These are phyloP conservation scores for Diplogasteroides magnus DNA, from an alignment of 1,140 invertebrate species.

Conservation along the genomic window DNA sequence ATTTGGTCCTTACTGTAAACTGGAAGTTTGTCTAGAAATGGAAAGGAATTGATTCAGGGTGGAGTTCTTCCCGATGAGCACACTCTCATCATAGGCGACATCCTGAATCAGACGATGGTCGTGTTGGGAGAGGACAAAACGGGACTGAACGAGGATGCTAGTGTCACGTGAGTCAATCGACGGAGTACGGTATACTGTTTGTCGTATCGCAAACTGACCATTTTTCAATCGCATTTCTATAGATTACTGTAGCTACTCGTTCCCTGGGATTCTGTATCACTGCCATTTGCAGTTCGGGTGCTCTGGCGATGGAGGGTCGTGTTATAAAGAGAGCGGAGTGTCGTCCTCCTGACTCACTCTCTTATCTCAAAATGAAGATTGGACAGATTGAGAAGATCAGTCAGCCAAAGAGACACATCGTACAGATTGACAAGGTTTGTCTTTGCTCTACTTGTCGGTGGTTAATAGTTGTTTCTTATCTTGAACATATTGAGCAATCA, in stretches of 20 bases:
- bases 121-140: conserved; percentile 45
- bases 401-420: conserved; percentile 37
- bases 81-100: conserved; percentile 36
- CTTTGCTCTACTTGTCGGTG: conserved; percentile 46
- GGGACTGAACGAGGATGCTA: conserved; percentile 36
- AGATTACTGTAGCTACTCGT: too few species aligned
- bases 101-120: conserved; percentile 42
- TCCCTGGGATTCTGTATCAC: too few species aligned
- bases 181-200: too few species aligned
- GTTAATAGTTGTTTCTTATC: too few species aligned
- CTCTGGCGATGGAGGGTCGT: conserved; percentile 27
- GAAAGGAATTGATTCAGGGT: too few species aligned
- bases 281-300: conserved; percentile 22
- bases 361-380: conserved; percentile 37
- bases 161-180: conserved; percentile 28
- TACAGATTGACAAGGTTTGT: conserved; percentile 16
- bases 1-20: too few species aligned
- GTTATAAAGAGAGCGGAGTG: conserved; percentile 39
- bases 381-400: conserved; percentile 33
- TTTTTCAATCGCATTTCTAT: too few species aligned
- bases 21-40: too few species aligned
- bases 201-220: too few species aligned
- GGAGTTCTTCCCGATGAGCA: conserved; percentile 40
- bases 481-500: too few species aligned
- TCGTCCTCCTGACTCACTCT: conserved; percentile 20